Evolutionary conservation across 2,113 vertebrate species (phyloP), one percentile per base, ranked within the genome.

Genomic region (Cyphotilapia sp.): DNA sequence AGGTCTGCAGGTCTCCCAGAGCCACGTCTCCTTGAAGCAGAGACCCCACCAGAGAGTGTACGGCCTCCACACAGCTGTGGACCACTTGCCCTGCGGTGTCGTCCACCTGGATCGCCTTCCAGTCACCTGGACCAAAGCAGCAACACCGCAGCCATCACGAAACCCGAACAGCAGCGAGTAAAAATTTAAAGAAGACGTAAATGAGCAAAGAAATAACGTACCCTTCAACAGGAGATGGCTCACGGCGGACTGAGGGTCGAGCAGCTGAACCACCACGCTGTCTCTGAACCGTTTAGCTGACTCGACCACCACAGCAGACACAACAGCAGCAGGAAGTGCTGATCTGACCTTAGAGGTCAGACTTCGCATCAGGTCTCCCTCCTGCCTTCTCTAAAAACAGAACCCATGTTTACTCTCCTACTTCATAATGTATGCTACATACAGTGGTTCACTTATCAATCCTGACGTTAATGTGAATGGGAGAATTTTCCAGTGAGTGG

Each of bases 181-280:
- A 13, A 45, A 35, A 9, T 2, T 54, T 0, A 5, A 80, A 4
- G 8, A 27, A 24, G 7, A 8, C 0, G 4, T 5, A 38, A 31
- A 80, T 29, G 0, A 22, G 56, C 6, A 40, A 19, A 63, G 6
- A 71, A 53, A 56, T 0, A 0, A n/a, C 4, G 3, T 83, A 97
- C 96, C 81, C 3, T 91, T 53, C 53, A 91, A 87, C n/a, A 97
- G 94, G 2, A 96, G 82, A 16, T 93, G 78, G 86, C 87, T 81
- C 6, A 95, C 11, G 9, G 95, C 95, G 9, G 96, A 96, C 80
- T 96, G 94, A 2, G 91, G 89, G 10, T 94, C 47, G 1, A 97
- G 92, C 49, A 97, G 88, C 71, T 91, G 90, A 17, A 13, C 16
- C 11, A 94, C 89, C 13, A 11, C 3, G 51, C 90, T 24, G n/a